Evolutionary conservation across 2,888 invertebrate species (phyloP), one percentile per base, ranked within the genome.

Genomic region (Crossocerus cetratus): DNA sequence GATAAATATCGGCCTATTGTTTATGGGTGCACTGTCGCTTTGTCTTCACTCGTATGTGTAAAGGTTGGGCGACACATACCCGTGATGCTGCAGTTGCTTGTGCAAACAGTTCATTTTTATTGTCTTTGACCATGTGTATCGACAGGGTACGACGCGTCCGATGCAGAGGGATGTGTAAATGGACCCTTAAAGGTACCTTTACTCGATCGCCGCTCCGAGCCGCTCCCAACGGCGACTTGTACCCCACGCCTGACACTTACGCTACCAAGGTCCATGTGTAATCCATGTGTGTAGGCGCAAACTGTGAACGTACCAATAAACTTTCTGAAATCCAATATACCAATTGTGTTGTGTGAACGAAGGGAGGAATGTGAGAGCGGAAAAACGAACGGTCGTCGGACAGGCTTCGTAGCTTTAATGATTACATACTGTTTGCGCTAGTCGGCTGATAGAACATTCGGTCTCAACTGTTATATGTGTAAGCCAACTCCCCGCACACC

Each of bases 271-370:
- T 76, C 72, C 72, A 69, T 69, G 65, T 77, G 65, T 77, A 71
- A 71, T 76, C 49, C 53, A 67, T 65, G 66, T 32, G 32, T 77
- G 73, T 77, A 77, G 77, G 69, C 64, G 72, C 59, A 72, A 70
- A 66, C 43, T 76, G 69, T 76, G 65, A 77, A 73, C 77, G 76
- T 76, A 55, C 61, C 55, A 59, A 77, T 76, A 77, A 77, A 77
- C 53, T 55, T 62, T 49, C 32, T 67, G 49, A 70, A 73, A 76
- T 61, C 69, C 56, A 62, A 76, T 65, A 63, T 16, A 60, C 74
- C 32, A 32, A 23, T 66, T 77, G 76, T 72, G 65, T 76, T 76
- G 77, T 70, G 67, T 56, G 55, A 67, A 64, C 20, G 49, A 53
- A 18, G 32, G 32, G 23, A 5, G 23, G 23, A 32, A 1, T 32